Percentiles rank a stretch among this genome's conserved stretches.
These are phyloP conservation scores for Perca fluviatilis DNA, from an alignment of 2,113 vertebrate genomes.

Conservation along the genomic window DNA sequence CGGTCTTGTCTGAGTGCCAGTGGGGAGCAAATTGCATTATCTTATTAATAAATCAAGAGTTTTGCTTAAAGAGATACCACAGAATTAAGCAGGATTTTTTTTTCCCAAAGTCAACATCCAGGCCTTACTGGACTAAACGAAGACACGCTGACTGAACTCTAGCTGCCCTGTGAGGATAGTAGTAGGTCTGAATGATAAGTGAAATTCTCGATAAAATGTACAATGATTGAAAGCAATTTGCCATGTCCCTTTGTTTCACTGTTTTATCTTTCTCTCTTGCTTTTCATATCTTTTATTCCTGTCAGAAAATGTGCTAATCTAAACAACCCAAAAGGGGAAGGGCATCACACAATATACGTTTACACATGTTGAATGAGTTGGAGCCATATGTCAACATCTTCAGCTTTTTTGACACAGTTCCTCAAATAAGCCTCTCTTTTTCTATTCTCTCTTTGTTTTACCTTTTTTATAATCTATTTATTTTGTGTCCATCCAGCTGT, in stretches of 20 bases:
- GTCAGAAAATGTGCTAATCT: neutral
- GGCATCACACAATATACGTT: neutral
- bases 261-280: neutral
- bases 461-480: slow-evolving; percentile 25
- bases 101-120: slow-evolving; percentile 34
- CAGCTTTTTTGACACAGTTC: slow-evolving; percentile 10
- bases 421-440: slow-evolving; percentile 3
- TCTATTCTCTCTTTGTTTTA: slow-evolving; percentile 13
- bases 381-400: neutral
- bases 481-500: slow-evolving; percentile 23
- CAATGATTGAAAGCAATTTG: neutral
- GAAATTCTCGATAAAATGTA: neutral
- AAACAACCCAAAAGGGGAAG: neutral
- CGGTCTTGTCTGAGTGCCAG: slow-evolving; percentile 53
- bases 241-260: neutral
- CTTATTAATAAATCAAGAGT: slow-evolving; percentile 75
- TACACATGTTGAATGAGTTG: neutral
- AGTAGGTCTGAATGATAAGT: neutral
- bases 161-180: neutral
- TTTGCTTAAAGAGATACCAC: slow-evolving; percentile 64
- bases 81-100: slow-evolving; percentile 56
- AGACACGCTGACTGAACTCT: neutral
- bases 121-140: neutral
- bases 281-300: neutral
- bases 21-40: slow-evolving; percentile 69